Base-by-base conservation (phyloP, 2,888 invertebrate species). In the Brachyopa scutellaris region DNA sequence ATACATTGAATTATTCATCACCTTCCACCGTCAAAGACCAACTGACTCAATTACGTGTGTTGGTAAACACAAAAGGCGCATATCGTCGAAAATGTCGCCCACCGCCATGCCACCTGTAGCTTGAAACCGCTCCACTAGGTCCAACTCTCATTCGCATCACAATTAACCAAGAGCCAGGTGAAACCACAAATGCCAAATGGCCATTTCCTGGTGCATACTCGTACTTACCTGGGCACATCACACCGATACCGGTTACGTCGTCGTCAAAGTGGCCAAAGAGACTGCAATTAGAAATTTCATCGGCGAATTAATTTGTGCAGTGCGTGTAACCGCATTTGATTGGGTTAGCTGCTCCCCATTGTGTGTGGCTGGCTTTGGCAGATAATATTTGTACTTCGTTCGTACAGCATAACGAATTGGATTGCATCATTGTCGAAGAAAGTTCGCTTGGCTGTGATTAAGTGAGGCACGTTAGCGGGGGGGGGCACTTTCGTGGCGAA, bases 241-340 rank as follows among this genome's bases (percentile, higher is more conserved):
- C 49, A 11, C 4, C 42, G n/a, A n/a, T n/a, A 6, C 23, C 26
- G 8, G 15, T 62, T 62, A 62, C 42, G 38, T 19, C 38, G 29
- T 55, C 33, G 62, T 11, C 61, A 29, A 62, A 33, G 47, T 64
- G 69, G 15, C 26, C n/a, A 15, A 74, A 62, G 55, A 51, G 62
- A 64, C 49, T 70, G 74, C 80, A 76, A 80, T 80, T 57, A 64
- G 70, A 73, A 67, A 47, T 64, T 76, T 74, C 62, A 42, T 57
- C 49, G 69, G 31, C 59, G 45, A 45, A 62, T 80, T 76, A 76
- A 76, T 74, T 76, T 76, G 64, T 76, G 62, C 69, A 69, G 51
- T 70, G 76, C 76, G 59, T 74, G 62, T 45, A 64, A 70, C 76
- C 69, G 59, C 80, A 64, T 69, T 59, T 51, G 62, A 69, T 53